Base-by-base conservation (phyloP, 1,140 invertebrate species). In the Scaptomyza graminum region DNA sequence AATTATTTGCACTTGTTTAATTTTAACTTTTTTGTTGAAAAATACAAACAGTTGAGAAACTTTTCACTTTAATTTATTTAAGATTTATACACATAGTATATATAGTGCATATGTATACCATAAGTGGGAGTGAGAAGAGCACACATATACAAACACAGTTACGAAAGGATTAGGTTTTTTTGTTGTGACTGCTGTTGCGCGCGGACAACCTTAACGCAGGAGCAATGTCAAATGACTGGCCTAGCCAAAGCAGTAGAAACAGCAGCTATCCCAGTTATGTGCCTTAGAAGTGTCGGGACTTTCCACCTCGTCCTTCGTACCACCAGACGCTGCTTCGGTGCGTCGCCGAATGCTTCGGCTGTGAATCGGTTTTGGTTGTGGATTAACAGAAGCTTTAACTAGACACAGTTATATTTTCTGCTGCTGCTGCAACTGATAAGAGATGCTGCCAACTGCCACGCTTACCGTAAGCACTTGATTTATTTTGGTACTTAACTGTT, bases 221-320 rank as follows among this genome's bases (percentile, higher is more conserved):
- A 91, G 80, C 90, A 91, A 90, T 84, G 90, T 88, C 90, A 90
- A 91, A 90, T 79, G 87, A 91, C 90, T 91, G 85, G 65, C 75
- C 62, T 61, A 75, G 79, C 62, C 62, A 57, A 77, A 61, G 66
- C 62, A 65, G 65, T 74, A 84, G 80, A 75, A 61, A 62, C 59
- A 63, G 70, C 77, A 84, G 80, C 79, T 81, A 87, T 83, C 83
- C 83, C 83, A 87, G 83, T 88, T 79, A 71, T 62, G 84, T 62
- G 84, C 72, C 83, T 76, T 88, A 83, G 83, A 83, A 76, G 75
- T 66, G 67, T 71, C 83, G 28, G 84, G 79, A 87, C 72, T 87
- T 82, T 78, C 76, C 68, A 75, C 61, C 75, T 63, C 50, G 57
- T 60, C 69, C 63, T 66, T 66, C 56, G 49, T 37, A n/a, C 47